These are phyloP conservation scores for Scolopax mira DNA, from an alignment of 2,113 vertebrate genomes.

Conservation along the genomic window DNA sequence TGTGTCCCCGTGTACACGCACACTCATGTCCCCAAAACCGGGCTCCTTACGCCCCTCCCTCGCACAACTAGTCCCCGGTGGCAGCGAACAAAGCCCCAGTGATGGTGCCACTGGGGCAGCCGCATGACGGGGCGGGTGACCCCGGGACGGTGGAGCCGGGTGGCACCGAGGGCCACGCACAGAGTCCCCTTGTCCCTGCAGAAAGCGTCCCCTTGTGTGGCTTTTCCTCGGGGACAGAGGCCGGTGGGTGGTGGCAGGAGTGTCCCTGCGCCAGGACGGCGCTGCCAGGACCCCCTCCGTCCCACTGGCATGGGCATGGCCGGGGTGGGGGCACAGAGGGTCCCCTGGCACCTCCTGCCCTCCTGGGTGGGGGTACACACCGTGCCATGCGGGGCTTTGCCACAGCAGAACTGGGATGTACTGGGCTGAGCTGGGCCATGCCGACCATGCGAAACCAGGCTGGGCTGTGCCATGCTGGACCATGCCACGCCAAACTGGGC, in stretches of 20 bases:
- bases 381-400: background rate
- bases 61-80: fast-evolving
- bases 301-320: fast-evolving
- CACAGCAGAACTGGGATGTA: too few relatives aligned
- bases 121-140: background rate
- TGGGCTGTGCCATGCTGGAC: background rate
- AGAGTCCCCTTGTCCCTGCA: slow-evolving; percentile 36
- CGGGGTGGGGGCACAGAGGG: fast-evolving
- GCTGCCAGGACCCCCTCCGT: background rate
- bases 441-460: background rate
- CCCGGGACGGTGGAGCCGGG: background rate
- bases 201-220: slow-evolving; percentile 12
- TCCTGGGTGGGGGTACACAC: fast-evolving
- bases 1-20: fast-evolving
- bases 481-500: fast-evolving
- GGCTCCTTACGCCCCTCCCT: background rate
- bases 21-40: fast-evolving
- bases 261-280: background rate
- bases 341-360: background rate
- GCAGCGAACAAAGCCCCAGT: background rate
- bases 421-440: background rate
- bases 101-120: slow-evolving; percentile 2
- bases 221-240: background rate
- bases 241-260: background rate
- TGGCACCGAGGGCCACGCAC: background rate